Evolutionary conservation across 53 echinoderm and acorn worm species (phyloP), one percentile per base, ranked within the genome.

Genomic region (Holothuria scabra): DNA sequence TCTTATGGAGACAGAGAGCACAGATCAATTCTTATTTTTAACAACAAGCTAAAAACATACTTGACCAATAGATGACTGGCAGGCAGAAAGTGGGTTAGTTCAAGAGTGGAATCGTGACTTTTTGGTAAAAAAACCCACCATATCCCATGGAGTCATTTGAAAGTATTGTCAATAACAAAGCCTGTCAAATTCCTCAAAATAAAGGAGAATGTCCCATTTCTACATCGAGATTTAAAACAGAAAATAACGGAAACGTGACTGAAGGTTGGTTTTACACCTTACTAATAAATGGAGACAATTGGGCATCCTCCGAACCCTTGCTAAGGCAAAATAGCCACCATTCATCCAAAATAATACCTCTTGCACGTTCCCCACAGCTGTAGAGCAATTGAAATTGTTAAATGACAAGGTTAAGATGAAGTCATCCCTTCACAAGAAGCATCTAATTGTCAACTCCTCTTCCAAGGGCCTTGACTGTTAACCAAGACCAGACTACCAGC

Each of bases 361-460:
- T 69, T 23, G 69, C 69, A 69, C 69, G 69, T 37, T 69, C 35
- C 11, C 69, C 69, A 69, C 69, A 69, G 69, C 69, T 69, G 69
- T 41, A 13, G 21, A 69, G 69, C 44, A 37, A 34, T 41, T 12
- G 41, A 69, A 69, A 32, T 41, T 33, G 69, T 69, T 34, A 35
- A 34, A 34, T 69, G 34, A 13, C 69, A 69, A 69, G 69, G 69
- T 34, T 41, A 34, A n/a, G 1, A 30, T 34, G 22, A 69, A 69
- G 35, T 69, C 34, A 69, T 22, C 24, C 41, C 35, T 41, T 20
- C 20, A 21, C 34, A 35, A 69, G 41, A 65, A 29, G 20, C 1
- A n/a, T 34, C 35, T 69, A 21, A 69, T 34, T 9, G n/a, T 37
- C 69, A 37, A 14, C 18, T 16, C 31, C 21, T 69, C 35, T n/a